Evolutionary conservation across 2,797 vertebrate species (phyloP), one percentile per base, ranked within the genome.

Genomic region (Atherinosoma microstoma): DNA sequence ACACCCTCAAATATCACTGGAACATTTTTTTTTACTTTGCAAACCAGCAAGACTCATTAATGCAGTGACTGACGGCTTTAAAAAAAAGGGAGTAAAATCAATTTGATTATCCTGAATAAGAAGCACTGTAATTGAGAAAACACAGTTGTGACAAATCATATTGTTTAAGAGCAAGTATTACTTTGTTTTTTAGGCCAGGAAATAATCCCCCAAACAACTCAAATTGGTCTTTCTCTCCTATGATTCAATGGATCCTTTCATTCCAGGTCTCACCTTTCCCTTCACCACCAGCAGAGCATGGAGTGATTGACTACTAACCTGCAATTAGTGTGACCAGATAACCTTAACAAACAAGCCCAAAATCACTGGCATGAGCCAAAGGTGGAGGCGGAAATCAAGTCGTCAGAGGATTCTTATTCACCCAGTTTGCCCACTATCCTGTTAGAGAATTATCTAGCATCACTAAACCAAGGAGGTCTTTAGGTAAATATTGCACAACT

Each of bases 291-390:
- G 54, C 75, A 58, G 86, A 83, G 75, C 79, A 61, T 5, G 1
- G 79, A 92, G 80, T 86, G 87, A 92, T 60, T 81, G 82, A 84
- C 84, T 76, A 79, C 82, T 80, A 88, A 90, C 89, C 88, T 85
- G 78, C 84, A 91, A 89, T 94, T 94, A 92, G 71, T 88, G 83
- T 73, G 76, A 82, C 79, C 88, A 84, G 84, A 91, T 84, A 91
- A 89, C 85, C 84, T 63, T 86, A 87, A 77, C 81, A 85, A 90
- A 89, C 79, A 58, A 62, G 72, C 79, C 88, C 88, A 68, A 92
- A 87, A 93, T 93, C 86, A 92, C 73, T 54, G 67, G 73, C 76
- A 75, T 79, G 80, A 76, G 70, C 70, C 64, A 66, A 67, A 87
- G 57, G 3, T 30, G 58, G 71, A 71, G 70, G 56, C 36, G 6